phyloP scores from a whole-genome alignment of 2,888 invertebrate species.

The Xestoiulus laeticollis region DNA sequence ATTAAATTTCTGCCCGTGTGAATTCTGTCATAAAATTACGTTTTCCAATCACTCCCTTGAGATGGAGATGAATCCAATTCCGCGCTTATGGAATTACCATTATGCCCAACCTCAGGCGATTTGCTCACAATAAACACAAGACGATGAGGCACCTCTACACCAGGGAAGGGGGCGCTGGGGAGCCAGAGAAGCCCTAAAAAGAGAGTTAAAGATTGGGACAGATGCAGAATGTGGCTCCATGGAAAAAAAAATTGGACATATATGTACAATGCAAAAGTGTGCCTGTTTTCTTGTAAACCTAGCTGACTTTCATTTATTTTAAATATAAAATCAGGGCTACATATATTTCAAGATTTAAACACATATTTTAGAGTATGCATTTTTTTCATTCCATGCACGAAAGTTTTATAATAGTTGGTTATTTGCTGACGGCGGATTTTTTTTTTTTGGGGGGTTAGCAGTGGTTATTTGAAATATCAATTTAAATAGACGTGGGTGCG shows the following conservation, averaged over 20 bases:
- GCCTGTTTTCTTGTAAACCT: too few species aligned
- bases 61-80: conserved; percentile 43
- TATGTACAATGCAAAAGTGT: too few species aligned
- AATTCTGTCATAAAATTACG: conserved; percentile 53
- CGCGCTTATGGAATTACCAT: conserved; percentile 36
- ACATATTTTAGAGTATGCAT: too few species aligned
- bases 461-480: conserved; percentile 39
- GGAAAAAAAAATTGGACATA: neutral
- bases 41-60: conserved; percentile 52
- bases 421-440: too few species aligned
- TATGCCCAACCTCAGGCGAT: conserved; percentile 50
- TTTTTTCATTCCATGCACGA: too few species aligned
- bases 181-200: neutral
- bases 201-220: neutral
- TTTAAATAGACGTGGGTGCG: neutral
- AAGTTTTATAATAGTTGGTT: neutral
- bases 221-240: neutral
- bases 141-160: neutral
- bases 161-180: neutral
- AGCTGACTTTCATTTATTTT: too few species aligned
- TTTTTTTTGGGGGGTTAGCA: neutral
- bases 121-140: conserved; percentile 50
- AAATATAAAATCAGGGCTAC: too few species aligned
- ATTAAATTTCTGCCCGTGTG: conserved; percentile 52
- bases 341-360: too few species aligned